These are phyloP conservation scores for Andrena bucephala DNA, from an alignment of 2,888 invertebrate species.

Conservation along the genomic window DNA sequence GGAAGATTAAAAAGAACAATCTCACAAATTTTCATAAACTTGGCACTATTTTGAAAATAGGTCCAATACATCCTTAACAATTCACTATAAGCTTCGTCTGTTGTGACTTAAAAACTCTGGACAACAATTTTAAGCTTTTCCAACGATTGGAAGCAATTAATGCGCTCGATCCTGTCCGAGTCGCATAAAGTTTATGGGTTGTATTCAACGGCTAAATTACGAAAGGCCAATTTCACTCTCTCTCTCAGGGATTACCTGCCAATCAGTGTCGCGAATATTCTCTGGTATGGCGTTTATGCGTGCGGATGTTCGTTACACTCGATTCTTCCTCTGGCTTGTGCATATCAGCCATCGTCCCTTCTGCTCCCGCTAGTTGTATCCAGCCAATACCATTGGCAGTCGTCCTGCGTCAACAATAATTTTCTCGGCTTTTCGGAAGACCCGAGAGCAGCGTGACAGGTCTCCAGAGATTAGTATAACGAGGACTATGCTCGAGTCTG, in stretches of 20 bases:
- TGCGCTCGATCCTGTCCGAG: conserved; percentile 15
- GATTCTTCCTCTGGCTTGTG: conserved; percentile 60
- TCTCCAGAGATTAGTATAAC: conserved; percentile 52
- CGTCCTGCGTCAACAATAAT: conserved; percentile 67
- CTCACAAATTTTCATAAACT: no score
- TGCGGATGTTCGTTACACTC: conserved; percentile 38
- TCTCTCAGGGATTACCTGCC: conserved; percentile 67
- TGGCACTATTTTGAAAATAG: no score
- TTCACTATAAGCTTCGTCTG: no score
- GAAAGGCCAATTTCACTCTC: conserved; percentile 58
- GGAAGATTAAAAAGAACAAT: no score
- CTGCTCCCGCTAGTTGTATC: conserved; percentile 21
- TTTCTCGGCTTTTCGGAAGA: conserved; percentile 53
- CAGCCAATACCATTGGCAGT: conserved; percentile 50
- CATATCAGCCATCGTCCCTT: conserved; percentile 23
- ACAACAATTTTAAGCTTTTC: not conserved
- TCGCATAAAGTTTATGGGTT: conserved; percentile 38
- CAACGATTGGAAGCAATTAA: conserved; percentile 15
- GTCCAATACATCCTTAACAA: no score
- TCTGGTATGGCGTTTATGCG: conserved; percentile 53
- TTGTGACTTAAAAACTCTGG: not conserved
- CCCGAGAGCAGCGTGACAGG: conserved; percentile 53
- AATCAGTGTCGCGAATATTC: conserved; percentile 72
- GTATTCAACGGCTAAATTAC: conserved; percentile 43
- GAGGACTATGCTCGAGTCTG: not conserved